These are phyloP conservation scores for Cetoscarus ocellatus DNA, from an alignment of 2,797 vertebrate species.

Conservation along the genomic window DNA sequence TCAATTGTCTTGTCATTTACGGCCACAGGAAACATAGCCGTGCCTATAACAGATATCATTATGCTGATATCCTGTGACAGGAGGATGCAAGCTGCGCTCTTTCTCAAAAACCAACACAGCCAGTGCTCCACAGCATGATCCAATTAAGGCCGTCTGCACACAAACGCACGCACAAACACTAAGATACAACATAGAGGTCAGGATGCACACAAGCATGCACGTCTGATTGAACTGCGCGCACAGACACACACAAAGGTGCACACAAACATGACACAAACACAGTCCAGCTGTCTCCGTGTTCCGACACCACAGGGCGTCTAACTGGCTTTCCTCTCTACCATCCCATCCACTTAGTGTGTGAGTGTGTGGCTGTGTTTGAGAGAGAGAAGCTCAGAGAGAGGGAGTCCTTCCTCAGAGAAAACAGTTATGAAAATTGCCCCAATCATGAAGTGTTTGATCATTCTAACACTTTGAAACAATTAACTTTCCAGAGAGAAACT, in stretches of 20 bases:
- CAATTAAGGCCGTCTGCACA: constrained; percentile 53
- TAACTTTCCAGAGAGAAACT: neutral
- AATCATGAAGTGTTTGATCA: constrained; percentile 17
- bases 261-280: constrained; percentile 40
- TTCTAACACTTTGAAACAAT: constrained; percentile 9
- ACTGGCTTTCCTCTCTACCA: constrained; percentile 45
- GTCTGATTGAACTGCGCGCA: constrained; percentile 16
- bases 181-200: constrained; percentile 14
- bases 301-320: constrained; percentile 41
- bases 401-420: neutral
- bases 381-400: neutral
- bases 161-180: constrained; percentile 12
- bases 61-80: constrained; percentile 69
- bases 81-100: constrained; percentile 67
- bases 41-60: constrained; percentile 60
- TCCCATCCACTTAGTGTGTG: constrained; percentile 8
- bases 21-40: constrained; percentile 48
- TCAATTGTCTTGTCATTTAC: constrained; percentile 51
- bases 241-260: constrained; percentile 26
- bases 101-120: constrained; percentile 64
- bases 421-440: constrained; percentile 12
- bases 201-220: constrained; percentile 13
- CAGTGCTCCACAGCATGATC: constrained; percentile 66
- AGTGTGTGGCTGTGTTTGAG: neutral
- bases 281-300: constrained; percentile 48